Evolutionary conservation across 2,888 invertebrate genomes (phyloP).

Genomic region (Microchrysa polita): DNA sequence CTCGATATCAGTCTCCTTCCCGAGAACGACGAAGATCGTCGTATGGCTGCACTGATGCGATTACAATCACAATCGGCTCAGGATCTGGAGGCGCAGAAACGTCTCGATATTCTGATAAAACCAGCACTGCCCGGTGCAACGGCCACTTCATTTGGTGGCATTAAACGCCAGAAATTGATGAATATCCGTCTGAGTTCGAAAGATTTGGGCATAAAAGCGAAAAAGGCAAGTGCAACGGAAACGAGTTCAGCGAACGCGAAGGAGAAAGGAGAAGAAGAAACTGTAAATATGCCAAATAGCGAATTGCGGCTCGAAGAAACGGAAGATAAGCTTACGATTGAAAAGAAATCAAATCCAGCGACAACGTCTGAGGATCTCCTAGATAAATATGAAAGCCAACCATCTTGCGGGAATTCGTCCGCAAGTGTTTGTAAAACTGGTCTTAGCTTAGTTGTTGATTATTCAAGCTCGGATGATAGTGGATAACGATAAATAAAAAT

Average conservation of each 20-base stretch:
- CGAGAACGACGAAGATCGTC: slow-evolving; percentile 82
- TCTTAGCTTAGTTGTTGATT: slow-evolving; percentile 51
- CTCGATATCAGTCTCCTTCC: slow-evolving; percentile 80
- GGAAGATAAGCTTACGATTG: background rate
- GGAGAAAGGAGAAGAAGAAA: background rate
- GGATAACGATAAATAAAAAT: too few relatives aligned
- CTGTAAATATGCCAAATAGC: background rate
- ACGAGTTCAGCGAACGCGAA: background rate
- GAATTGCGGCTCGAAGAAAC: background rate
- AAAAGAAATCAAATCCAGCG: background rate
- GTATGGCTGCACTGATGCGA: slow-evolving; percentile 79
- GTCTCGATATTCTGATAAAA: slow-evolving; percentile 67
- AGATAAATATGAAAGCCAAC: too few relatives aligned
- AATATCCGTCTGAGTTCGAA: slow-evolving; percentile 57
- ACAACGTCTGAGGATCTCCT: too few relatives aligned
- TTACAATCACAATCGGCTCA: slow-evolving; percentile 73
- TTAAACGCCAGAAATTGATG: slow-evolving; percentile 68
- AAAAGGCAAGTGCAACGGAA: slow-evolving; percentile 38
- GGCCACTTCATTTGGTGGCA: slow-evolving; percentile 66
- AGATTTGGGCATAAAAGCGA: slow-evolving; percentile 61
- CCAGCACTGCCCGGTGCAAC: slow-evolving; percentile 70
- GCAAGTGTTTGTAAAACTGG: background rate
- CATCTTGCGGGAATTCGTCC: too few relatives aligned
- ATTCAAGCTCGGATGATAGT: slow-evolving; percentile 53
- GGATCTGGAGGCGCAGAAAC: slow-evolving; percentile 67